Conservation (phyloP, 92 coral and sea anemone genomes). For the Diadumene lineata region DNA sequence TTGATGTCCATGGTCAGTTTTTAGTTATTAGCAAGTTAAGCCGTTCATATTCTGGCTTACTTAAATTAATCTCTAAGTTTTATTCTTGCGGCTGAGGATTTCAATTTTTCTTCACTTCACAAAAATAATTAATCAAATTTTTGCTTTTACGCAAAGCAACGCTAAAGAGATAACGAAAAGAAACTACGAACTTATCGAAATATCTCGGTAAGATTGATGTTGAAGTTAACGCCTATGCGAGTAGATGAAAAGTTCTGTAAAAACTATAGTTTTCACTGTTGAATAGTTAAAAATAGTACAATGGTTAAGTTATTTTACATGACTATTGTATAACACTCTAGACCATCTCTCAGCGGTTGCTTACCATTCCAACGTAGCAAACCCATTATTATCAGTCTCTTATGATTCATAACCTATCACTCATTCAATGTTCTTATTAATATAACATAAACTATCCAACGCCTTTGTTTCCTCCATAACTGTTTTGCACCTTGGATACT, state of each 20-base stretch:
- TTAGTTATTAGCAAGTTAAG: too few relatives aligned
- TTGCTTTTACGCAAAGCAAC: too few relatives aligned
- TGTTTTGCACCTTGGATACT: conserved; percentile 3
- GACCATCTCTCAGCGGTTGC: background rate
- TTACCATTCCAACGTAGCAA: background rate
- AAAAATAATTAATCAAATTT: too few relatives aligned
- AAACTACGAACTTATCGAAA: background rate
- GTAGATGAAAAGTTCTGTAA: background rate
- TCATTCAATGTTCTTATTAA: background rate
- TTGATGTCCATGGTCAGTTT: too few relatives aligned
- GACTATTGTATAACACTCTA: background rate
- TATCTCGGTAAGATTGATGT: background rate
- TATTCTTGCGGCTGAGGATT: too few relatives aligned
- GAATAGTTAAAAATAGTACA: background rate
- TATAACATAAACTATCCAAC: background rate
- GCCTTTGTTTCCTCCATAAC: background rate
- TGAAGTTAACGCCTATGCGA: background rate
- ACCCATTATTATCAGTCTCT: background rate
- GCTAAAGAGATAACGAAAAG: too few relatives aligned
- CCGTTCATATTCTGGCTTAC: too few relatives aligned
- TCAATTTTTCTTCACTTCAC: too few relatives aligned
- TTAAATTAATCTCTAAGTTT: too few relatives aligned
- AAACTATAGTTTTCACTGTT: background rate
- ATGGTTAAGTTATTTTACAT: background rate
- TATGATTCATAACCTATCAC: background rate